Base-by-base conservation (phyloP, 1,140 invertebrate genomes). In the Drosophila arawakana region DNA sequence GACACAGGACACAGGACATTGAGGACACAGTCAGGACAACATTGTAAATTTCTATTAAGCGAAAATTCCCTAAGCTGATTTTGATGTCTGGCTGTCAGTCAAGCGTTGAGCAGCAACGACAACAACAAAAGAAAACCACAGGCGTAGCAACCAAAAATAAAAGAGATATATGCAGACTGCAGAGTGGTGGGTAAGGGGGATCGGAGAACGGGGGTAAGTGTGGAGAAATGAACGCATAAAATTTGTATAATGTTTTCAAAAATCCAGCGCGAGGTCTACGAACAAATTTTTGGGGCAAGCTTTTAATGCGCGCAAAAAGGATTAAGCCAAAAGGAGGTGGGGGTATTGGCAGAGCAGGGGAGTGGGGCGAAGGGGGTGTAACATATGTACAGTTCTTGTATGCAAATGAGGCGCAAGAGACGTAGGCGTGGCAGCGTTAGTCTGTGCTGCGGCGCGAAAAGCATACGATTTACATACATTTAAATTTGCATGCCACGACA, bases 41-140 rank as follows among this genome's bases (percentile, higher is more conserved):
- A 80, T 80, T 80, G 78, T 80, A 80, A 80, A 80, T 80, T 76
- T 80, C 78, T 78, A 80, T 80, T 78, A 78, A 78, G 71, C 76
- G 78, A 68, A 73, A 80, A 80, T 80, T 80, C 76, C 78, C 78
- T 80, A 80, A 80, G 78, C 78, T 80, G 76, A 80, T 80, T 80
- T 80, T 80, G 78, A 80, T 80, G 78, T 80, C 78, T 78, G 76
- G 63, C 74, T 80, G 76, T 80, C 73, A 72, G 55, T 72, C 76
- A 70, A 78, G 78, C 71, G 74, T 60, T 65, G 74, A 18, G 71
- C 59, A 60, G 49, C 15, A 59, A 58, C n/a, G 37, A 61, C 34
- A 58, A 43, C 44, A 21, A 57, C 35, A 57, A 62, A 62, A 57
- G 43, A 49, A 57, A 73, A 75, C 78, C 78, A 39, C 78, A 78